Evolutionary conservation across 2,888 invertebrate genomes (phyloP).

Genomic region (Halictus quadricinctus): DNA sequence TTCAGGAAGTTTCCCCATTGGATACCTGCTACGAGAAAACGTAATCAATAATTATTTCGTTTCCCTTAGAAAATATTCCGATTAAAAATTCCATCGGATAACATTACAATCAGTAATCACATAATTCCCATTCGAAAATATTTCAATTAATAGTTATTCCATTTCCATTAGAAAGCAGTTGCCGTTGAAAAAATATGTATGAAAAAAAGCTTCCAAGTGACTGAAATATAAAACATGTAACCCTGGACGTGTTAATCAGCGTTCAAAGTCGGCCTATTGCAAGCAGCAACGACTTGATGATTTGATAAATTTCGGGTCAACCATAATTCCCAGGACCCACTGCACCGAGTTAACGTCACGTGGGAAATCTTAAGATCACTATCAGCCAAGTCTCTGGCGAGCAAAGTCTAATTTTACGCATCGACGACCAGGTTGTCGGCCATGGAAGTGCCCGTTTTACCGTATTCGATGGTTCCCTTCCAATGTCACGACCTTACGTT

Average conservation of each 20-base stretch:
- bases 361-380: constrained; percentile 66
- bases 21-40: neutral
- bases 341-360: constrained; percentile 50
- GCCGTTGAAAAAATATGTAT: too few relatives aligned
- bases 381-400: constrained; percentile 50
- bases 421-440: constrained; percentile 40
- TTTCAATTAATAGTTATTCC: too few relatives aligned
- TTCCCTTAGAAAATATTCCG: too few relatives aligned
- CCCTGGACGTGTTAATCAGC: too few relatives aligned
- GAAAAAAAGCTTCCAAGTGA: too few relatives aligned
- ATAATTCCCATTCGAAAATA: too few relatives aligned
- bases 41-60: too few relatives aligned
- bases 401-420: constrained; percentile 66
- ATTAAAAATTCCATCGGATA: too few relatives aligned
- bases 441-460: constrained; percentile 18
- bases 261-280: too few relatives aligned
- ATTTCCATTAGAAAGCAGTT: too few relatives aligned
- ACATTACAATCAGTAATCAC: too few relatives aligned
- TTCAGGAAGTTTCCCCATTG: neutral
- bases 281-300: neutral
- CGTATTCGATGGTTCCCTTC: constrained; percentile 41
- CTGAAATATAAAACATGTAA: too few relatives aligned
- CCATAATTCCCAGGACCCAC: constrained; percentile 1
- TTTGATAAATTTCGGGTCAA: constrained; percentile 48
- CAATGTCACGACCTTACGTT: constrained; percentile 41